Conservation (phyloP, 2,797 vertebrate species). For the Heteromormyrus szaboi region DNA sequence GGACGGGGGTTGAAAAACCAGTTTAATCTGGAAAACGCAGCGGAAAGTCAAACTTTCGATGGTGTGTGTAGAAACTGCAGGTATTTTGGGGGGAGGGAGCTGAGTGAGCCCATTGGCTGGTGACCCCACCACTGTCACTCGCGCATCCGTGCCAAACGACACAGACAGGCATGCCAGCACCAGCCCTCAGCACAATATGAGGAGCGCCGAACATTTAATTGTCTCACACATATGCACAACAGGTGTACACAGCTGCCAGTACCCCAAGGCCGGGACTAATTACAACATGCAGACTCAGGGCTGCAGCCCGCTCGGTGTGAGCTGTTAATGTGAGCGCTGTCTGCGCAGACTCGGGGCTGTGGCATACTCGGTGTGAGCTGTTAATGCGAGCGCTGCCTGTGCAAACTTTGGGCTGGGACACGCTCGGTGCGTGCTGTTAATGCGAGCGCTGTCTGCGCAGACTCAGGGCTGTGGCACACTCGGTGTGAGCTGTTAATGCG, state of each 20-base stretch:
- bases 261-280: slow-evolving; percentile 74
- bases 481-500: background rate
- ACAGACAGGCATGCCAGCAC: background rate
- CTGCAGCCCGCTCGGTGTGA: background rate
- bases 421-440: no score
- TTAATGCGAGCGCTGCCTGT: background rate
- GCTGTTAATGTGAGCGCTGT: background rate
- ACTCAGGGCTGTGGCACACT: background rate
- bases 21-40: background rate
- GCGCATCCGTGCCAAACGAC: background rate
- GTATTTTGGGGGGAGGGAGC: background rate
- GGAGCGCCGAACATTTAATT: slow-evolving; percentile 67
- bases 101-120: background rate
- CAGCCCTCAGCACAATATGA: slow-evolving; percentile 48
- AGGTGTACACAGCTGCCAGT: slow-evolving; percentile 58
- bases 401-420: background rate
- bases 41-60: background rate
- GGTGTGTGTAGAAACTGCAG: background rate
- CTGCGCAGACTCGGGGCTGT: no score
- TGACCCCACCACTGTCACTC: background rate
- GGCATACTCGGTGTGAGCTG: no score
- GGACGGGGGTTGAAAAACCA: background rate
- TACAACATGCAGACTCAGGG: slow-evolving; percentile 65
- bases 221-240: slow-evolving; percentile 59
- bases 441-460: background rate